phyloP scores from a whole-genome alignment of 1,140 invertebrate species.

The Sinonovacula constricta region DNA sequence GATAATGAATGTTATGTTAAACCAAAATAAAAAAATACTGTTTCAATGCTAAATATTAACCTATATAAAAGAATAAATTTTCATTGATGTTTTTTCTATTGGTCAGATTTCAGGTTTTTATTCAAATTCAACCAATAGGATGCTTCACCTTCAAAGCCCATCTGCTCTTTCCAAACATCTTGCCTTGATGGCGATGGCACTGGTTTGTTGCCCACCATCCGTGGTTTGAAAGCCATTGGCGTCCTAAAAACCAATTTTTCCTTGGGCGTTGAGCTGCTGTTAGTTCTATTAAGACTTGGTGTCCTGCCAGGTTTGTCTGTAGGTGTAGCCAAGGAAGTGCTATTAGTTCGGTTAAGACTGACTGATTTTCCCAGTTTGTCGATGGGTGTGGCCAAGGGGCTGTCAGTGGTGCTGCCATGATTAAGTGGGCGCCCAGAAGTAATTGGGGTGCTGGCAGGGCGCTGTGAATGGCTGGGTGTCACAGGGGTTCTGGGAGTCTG shows the following conservation, averaged over 20 bases:
- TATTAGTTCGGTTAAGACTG: not conserved
- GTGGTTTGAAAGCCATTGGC: slow-evolving; percentile 67
- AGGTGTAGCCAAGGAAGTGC: not conserved
- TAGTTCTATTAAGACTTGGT: too few relatives aligned
- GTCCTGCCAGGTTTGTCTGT: too few relatives aligned
- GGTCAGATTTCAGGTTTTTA: too few relatives aligned
- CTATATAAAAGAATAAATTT: not conserved
- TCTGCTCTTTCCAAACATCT: slow-evolving; percentile 66
- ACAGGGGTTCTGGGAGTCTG: slow-evolving; percentile 22
- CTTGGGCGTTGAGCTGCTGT: slow-evolving; percentile 19
- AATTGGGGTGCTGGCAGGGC: slow-evolving; percentile 3
- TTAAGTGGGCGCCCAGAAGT: not conserved
- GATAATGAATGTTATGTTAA: not conserved
- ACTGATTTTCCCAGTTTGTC: not conserved
- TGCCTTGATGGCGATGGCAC: slow-evolving; percentile 66
- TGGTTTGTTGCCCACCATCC: slow-evolving; percentile 59
- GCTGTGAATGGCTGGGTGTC: slow-evolving; percentile 17
- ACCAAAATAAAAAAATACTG: not conserved
- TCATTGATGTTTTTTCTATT: too few relatives aligned
- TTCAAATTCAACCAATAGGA: too few relatives aligned
- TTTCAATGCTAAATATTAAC: not conserved
- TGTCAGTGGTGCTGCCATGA: not conserved
- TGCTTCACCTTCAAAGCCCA: slow-evolving; percentile 63
- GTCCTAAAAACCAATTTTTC: slow-evolving; percentile 61
- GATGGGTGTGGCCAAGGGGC: not conserved